phyloP scores from a whole-genome alignment of 2,113 vertebrate genomes.

The Oostethus manadensis region DNA sequence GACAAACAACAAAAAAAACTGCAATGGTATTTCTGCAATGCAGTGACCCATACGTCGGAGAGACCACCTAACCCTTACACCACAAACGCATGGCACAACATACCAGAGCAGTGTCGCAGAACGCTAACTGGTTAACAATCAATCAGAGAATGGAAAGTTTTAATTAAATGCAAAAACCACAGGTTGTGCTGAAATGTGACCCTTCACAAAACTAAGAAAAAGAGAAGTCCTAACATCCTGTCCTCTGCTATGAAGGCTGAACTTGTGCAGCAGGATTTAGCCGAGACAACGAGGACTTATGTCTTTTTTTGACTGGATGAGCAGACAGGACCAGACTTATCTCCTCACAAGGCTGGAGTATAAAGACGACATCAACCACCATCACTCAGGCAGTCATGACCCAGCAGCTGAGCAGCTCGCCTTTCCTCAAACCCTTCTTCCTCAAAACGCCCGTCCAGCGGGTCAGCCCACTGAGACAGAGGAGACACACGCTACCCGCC shows the following conservation, averaged over 20 bases:
- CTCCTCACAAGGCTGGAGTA: background rate
- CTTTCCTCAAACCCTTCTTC: slow-evolving; percentile 69
- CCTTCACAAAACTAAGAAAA: no score
- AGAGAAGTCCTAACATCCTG: no score
- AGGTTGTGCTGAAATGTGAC: no score
- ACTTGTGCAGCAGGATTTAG: slow-evolving; percentile 45
- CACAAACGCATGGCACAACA: no score
- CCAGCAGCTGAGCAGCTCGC: slow-evolving; percentile 57
- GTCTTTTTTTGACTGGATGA: slow-evolving; percentile 2
- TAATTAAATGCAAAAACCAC: no score
- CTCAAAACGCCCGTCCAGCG: slow-evolving; percentile 52
- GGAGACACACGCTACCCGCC: slow-evolving; percentile 75
- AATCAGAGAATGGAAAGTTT: background rate
- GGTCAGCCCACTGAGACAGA: slow-evolving; percentile 46
- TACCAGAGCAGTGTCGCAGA: no score
- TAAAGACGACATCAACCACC: no score
- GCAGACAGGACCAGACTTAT: slow-evolving; percentile 7
- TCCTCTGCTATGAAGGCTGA: background rate
- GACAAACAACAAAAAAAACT: no score
- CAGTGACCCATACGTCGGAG: no score
- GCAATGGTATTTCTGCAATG: no score
- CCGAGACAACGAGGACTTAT: slow-evolving; percentile 15
- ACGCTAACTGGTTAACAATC: no score
- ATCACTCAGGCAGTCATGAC: slow-evolving; percentile 47
- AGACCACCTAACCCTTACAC: no score